Base-by-base conservation (phyloP, 2,888 invertebrate genomes). In the Cremastobaeus sp. region DNA sequence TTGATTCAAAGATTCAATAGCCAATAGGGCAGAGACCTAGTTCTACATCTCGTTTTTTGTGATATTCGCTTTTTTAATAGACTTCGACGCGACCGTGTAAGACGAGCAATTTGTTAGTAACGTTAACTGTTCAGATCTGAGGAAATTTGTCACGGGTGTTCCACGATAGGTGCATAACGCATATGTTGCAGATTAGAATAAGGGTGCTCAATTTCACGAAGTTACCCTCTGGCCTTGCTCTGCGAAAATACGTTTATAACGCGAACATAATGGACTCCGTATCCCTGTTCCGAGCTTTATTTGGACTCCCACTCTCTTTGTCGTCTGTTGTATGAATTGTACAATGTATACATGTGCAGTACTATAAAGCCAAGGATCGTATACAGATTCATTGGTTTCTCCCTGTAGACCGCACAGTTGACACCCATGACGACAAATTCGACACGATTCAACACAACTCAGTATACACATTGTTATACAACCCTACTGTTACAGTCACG, bases 351-450 rank as follows among this genome's bases (percentile, higher is more conserved):
- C 69, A 65, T 66, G 69, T 52, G 28, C 64, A 57, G 32, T 66
- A n/a, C n/a, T n/a, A 66, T 74, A 68, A 73, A 65, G 76, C 65
- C 71, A 74, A 70, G 71, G 68, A 41, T 73, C 57, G 57, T 69
- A 69, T 57, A 74, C 68, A 68, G 74, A 74, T 74, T 74, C 74
- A 75, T 71, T 66, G 74, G 66, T 57, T 62, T 71, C 74, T 66
- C 74, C 74, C 74, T 57, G 69, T 66, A 50, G 69, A 74, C 74
- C 74, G 70, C 74, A 59, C 60, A 54, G 62, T 66, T 55, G 75
- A 80, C 77, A 79, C 72, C 77, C 82, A 79, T 82, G 82, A 80
- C 82, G 79, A 80, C 77, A 77, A 81, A 82, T 82, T 82, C 82
- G 81, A 78, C 77, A 81, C 79, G 79, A 78, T 74, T 65, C 64